Evolutionary conservation across 2,113 vertebrate species (phyloP).

Genomic region (Scytalopus superciliaris): DNA sequence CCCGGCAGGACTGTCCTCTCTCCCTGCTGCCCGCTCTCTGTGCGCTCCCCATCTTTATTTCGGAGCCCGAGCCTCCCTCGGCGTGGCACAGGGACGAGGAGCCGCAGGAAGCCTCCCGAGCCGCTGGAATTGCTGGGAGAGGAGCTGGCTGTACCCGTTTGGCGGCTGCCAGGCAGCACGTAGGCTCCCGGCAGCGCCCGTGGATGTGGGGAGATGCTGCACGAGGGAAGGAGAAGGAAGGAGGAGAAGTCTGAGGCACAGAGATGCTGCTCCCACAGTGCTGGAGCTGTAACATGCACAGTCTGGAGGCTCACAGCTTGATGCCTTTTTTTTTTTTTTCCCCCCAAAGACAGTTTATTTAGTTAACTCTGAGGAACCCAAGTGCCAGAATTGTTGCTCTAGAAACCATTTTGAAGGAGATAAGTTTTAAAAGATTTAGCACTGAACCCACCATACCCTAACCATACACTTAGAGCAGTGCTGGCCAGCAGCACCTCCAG

Average conservation of each 20-base stretch:
- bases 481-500: not conserved
- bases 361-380: not conserved
- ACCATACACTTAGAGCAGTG: not conserved
- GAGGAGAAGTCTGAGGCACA: not conserved
- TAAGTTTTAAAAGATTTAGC: not conserved
- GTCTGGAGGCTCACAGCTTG: not conserved
- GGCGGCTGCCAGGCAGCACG: conserved; percentile 18
- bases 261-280: conserved; percentile 3
- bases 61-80: too few relatives aligned
- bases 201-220: conserved; percentile 3
- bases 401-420: conserved; percentile 11
- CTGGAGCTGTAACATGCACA: not conserved
- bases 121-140: not conserved
- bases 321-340: not conserved
- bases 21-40: not conserved
- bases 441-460: not conserved
- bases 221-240: not conserved
- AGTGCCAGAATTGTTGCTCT: not conserved
- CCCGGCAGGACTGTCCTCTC: not conserved
- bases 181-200: not conserved
- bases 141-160: not conserved
- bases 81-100: rapidly evolving
- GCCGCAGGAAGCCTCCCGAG: not conserved
- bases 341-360: not conserved
- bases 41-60: too few relatives aligned